phyloP scores from a whole-genome alignment of 2,797 vertebrate genomes.

The Arremon brunneinucha region DNA sequence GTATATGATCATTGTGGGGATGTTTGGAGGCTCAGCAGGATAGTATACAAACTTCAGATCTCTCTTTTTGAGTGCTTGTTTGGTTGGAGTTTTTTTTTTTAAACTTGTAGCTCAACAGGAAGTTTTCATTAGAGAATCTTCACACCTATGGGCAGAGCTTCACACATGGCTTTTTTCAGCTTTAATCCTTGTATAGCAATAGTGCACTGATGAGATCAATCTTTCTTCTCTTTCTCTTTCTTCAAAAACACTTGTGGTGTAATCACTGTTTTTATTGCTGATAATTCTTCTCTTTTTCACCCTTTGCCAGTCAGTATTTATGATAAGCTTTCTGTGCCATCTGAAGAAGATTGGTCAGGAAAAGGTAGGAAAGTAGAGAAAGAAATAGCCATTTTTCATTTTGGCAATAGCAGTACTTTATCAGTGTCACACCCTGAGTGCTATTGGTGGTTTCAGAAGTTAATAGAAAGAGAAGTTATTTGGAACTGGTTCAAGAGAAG shows the following conservation, averaged over 20 bases:
- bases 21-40: background rate
- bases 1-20: background rate
- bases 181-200: background rate
- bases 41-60: background rate
- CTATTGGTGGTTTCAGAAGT: slow-evolving; percentile 6
- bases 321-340: background rate
- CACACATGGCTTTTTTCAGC: background rate
- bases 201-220: background rate
- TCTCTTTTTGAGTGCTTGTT: background rate
- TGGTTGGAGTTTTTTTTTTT: background rate
- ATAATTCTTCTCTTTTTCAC: background rate
- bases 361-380: background rate
- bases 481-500: slow-evolving; percentile 15
- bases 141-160: background rate
- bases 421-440: background rate
- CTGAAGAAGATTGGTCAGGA: background rate
- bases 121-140: background rate
- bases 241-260: background rate
- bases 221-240: background rate
- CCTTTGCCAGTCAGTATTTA: background rate
- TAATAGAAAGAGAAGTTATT: slow-evolving; percentile 25
- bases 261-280: background rate
- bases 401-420: background rate
- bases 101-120: background rate
- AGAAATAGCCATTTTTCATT: background rate